A percentile compares a stretch with the other conserved stretches of the same genome.
Conservation (phyloP, 1,140 invertebrate species). For the Polypedilum pembai region DNA sequence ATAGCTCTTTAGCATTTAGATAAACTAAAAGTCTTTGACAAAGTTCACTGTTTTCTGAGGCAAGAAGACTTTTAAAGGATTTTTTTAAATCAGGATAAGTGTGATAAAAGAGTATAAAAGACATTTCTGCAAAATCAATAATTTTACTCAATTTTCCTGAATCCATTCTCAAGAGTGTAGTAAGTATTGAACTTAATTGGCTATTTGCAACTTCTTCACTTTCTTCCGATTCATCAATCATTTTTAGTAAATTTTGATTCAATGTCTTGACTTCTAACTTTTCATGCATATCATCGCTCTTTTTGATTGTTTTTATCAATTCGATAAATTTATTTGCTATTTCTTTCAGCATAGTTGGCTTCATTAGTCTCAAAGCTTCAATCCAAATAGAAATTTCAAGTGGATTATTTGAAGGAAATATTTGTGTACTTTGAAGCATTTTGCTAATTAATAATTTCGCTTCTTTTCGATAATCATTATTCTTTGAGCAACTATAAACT, state of each 20-base stretch:
- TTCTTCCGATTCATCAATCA: neutral
- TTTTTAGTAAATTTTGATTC: neutral
- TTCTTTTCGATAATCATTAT: slow-evolving; percentile 33
- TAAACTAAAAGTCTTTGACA: neutral
- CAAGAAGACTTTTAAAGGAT: neutral
- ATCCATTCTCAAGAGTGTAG: neutral
- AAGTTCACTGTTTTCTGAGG: neutral
- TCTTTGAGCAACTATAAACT: slow-evolving; percentile 43
- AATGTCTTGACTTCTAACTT: neutral
- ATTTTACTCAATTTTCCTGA: neutral
- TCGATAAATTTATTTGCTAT: neutral
- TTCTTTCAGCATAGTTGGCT: slow-evolving; percentile 34
- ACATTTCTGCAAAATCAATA: neutral
- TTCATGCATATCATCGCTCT: neutral
- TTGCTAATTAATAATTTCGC: slow-evolving; percentile 43
- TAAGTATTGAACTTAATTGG: neutral
- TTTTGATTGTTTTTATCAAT: neutral
- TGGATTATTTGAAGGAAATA: slow-evolving; percentile 52
- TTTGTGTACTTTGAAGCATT: slow-evolving; percentile 51
- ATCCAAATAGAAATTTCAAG: slow-evolving; percentile 61
- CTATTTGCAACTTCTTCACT: neutral
- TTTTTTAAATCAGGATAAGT: slow-evolving; percentile 4
- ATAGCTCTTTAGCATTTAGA: neutral
- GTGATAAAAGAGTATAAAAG: neutral
- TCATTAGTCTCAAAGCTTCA: slow-evolving; percentile 44